Base-by-base conservation (phyloP, 1,140 invertebrate species). In the Drosophila bifasciata region DNA sequence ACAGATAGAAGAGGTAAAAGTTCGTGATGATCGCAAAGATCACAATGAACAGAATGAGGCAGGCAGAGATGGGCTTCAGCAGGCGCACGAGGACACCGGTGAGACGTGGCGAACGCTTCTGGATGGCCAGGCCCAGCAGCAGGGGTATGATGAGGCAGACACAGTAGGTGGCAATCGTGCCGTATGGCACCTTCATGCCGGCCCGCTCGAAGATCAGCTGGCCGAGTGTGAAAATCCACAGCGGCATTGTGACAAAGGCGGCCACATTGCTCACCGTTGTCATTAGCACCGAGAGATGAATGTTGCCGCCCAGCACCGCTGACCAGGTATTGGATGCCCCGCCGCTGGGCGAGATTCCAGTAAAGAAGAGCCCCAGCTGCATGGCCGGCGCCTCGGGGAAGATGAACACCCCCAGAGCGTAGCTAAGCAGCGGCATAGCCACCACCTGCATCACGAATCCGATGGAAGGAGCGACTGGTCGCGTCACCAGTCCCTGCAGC, bases 251-350 rank as follows among this genome's bases (percentile, higher is more conserved):
- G 96, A 96, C 95, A 90, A 98, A 96, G 5, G 97, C 94, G 17
- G 94, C 94, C n/a, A 97, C 79, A 16, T 96, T 98, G 62, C 96
- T 96, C 50, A 99, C 93, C 19, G 97, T 95, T 0, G 98, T 99
- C 97, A 99, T 98, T 5, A 97, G 96, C 53, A 99, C 94, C 1
- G 96, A 98, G 5, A 99, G 93, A 92, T 97, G 95, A 0, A 98
- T 93, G 92, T 98, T 98, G 5, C 97, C 98, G 32, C 95, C 95
- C 0, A 99, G 91, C 28, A 98, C 93, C 61, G 96, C 94, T 1
- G 97, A 97, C 97, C 98, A 99, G 75, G 98, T 97, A 91, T 99
- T 99, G n/a, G 97, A 98, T 9, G 97, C 97, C 1, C 97, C 97
- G 1, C 98, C 98, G 28, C 96, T 97, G 13, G 98, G 98, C 58